These are phyloP conservation scores for Acanthoscelides obtectus DNA, from an alignment of 2,888 invertebrate genomes.

Conservation along the genomic window DNA sequence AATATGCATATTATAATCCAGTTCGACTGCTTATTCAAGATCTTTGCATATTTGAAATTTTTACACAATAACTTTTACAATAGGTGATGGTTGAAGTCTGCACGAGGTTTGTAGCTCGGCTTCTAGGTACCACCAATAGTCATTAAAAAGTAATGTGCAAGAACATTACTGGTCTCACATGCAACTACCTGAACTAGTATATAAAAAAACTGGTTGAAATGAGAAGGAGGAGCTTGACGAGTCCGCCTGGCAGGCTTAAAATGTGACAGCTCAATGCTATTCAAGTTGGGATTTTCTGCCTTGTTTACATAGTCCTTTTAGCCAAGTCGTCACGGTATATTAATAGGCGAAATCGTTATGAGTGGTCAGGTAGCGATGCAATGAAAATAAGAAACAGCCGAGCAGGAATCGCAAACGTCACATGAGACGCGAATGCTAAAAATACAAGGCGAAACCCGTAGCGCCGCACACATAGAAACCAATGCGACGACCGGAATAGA, in stretches of 20 bases:
- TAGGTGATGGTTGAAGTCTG: not conserved
- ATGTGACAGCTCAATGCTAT: too few species aligned
- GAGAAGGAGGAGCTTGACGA: too few species aligned
- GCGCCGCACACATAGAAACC: not conserved
- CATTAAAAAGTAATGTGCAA: too few species aligned
- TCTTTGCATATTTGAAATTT: not conserved
- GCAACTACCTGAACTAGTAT: too few species aligned
- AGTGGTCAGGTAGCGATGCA: not conserved
- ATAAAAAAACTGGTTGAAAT: too few species aligned
- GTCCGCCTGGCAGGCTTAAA: too few species aligned
- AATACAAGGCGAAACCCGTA: not conserved
- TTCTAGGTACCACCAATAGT: too few species aligned
- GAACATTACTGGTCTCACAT: too few species aligned
- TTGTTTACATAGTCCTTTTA: too few species aligned
- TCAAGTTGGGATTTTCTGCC: too few species aligned
- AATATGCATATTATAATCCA: not conserved
- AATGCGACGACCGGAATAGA: not conserved
- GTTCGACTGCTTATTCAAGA: not conserved
- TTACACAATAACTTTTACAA: not conserved
- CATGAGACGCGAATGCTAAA: not conserved
- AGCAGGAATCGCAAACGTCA: not conserved
- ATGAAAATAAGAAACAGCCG: not conserved
- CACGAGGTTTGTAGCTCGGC: too few species aligned
- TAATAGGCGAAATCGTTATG: not conserved
- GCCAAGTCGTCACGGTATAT: too few species aligned